Evolutionary conservation across 2,113 vertebrate genomes (phyloP), one percentile per base, ranked within the genome.

Genomic region (Psettodes erumei): DNA sequence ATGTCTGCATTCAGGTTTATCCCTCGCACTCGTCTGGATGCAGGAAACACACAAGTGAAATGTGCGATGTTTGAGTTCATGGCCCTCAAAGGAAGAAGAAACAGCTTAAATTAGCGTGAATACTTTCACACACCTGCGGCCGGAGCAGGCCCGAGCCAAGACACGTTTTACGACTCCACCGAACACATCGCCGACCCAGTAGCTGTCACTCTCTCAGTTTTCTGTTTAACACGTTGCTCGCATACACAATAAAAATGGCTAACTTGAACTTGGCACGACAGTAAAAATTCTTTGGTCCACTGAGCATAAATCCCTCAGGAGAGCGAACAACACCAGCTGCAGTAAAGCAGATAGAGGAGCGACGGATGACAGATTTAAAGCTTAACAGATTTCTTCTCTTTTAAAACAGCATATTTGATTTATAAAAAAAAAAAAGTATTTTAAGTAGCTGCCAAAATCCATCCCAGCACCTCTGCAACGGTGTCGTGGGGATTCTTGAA

Each of bases 341-440:
- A 59, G 16, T 10, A n/a, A 9, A 54, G 25, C 38, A 64, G 56
- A 81, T 27, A 47, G 50, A 70, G 50, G 61, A 60, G 16, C 32
- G 30, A 81, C 67, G 40, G 43, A 32, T 55, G 62, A 66, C 48
- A 30, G 66, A 71, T 84, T 84, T 75, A 77, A 72, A 71, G 45
- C 54, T 68, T 61, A 11, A 71, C 77, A 84, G 28, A 48, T 30
- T 62, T 63, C 4, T 47, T 25, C 19, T 19, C 50, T 23, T 43
- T 42, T 68, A 21, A 30, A 47, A 75, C 54, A 54, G 33, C 42
- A 71, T 69, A 64, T 72, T 80, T 69, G 51, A 79, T 65, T 33
- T 12, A 27, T 6, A 50, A 25, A 4, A 16, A 28, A 50, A 56
- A 53, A 37, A n/a, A 28, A 8, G 1, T 19, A 35, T 43, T 59